Evolutionary conservation across 2,113 vertebrate species (phyloP).

Genomic region (Leuciscus idus): DNA sequence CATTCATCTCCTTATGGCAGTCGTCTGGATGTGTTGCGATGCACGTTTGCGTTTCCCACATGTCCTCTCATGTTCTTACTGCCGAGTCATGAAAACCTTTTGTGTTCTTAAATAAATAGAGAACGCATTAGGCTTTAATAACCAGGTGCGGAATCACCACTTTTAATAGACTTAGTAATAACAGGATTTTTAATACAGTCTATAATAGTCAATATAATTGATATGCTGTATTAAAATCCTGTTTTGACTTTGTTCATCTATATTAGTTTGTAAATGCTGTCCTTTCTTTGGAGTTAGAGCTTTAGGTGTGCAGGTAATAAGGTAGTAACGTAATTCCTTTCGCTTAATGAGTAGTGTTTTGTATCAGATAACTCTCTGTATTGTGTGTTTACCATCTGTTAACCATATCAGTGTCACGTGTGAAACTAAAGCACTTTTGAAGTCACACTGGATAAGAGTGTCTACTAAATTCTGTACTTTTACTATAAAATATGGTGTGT

Average conservation of each 20-base stretch:
- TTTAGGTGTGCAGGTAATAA: neutral
- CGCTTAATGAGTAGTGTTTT: neutral
- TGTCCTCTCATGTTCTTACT: neutral
- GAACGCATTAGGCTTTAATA: neutral
- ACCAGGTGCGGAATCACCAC: neutral
- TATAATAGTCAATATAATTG: too few species aligned
- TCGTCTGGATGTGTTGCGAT: neutral
- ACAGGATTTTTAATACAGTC: too few species aligned
- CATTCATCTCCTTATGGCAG: conserved; percentile 16
- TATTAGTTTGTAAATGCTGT: neutral
- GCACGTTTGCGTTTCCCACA: neutral
- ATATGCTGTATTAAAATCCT: neutral
- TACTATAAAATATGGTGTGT: neutral
- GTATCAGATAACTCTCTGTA: neutral
- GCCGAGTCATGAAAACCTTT: neutral
- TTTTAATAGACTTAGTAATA: neutral
- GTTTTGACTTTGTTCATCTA: neutral
- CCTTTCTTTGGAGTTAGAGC: neutral
- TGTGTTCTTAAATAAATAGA: neutral
- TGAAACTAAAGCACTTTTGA: neutral
- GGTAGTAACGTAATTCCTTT: neutral
- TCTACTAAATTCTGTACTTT: neutral
- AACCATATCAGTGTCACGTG: neutral
- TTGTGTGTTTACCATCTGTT: neutral
- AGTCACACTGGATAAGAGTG: neutral